Evolutionary conservation across 2,797 vertebrate genomes (phyloP), one percentile per base, ranked within the genome.

Genomic region (Schizothorax lantsangensis): DNA sequence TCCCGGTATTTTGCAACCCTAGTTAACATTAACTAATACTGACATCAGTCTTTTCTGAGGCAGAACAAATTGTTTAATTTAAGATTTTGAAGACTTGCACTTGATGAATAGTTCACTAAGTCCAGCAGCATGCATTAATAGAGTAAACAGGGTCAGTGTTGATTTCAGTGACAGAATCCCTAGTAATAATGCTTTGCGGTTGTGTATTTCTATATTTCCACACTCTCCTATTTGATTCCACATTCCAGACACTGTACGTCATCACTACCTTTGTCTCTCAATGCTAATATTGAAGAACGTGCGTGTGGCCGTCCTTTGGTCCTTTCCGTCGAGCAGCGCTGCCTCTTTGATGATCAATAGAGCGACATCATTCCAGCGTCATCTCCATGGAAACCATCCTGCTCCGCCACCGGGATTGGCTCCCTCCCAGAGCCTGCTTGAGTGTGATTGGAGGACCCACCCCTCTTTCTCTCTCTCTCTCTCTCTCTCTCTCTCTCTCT

Each of bases 281-380:
- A 84, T 77, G 85, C 59, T 87, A 86, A 87, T 86, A 80, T 75
- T 19, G 75, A 59, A 49, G 45, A 79, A 80, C 21, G 77, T 38
- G 52, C 52, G 38, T 71, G 72, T 77, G 78, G 36, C 91, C 90
- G 86, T 91, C 89, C 88, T 90, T 86, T 86, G 88, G 92, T 87
- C 90, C 87, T 89, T 93, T 83, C 78, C 86, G 87, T 94, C 89
- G 92, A 94, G 90, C 92, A 91, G 92, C 49, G 23, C 92, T 91
- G 92, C 93, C 93, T 94, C 94, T 95, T 93, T 74, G 93, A 93
- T 93, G 93, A 95, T 96, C 95, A 95, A 94, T 95, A 95, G 95
- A 92, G 90, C 93, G 90, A 94, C 94, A 96, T 96, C 95, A 95
- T 96, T 96, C 95, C 95, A 96, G 95, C 96, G 92, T 96, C 96